Evolutionary conservation across 2,113 vertebrate species (phyloP), one percentile per base, ranked within the genome.

Genomic region (Tragelaphus scriptus): DNA sequence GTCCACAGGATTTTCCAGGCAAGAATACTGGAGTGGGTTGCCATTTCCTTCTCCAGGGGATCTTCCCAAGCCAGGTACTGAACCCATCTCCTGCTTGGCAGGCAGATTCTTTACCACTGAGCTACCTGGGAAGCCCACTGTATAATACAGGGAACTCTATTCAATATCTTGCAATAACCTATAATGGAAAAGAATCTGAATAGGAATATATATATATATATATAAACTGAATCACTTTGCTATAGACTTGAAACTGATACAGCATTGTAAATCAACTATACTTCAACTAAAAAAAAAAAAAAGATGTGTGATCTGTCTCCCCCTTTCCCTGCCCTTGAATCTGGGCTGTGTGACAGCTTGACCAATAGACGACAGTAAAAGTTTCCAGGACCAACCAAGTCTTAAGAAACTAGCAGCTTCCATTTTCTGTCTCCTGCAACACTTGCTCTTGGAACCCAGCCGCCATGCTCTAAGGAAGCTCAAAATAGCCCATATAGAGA

Each of bases 381-480:
- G n/a, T 58, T 30, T 75, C 49, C 1, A 85, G 40, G 58, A 59
- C 47, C 40, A 28, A 59, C 47, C 40, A 28, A 59, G 40, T 25
- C 36, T 95, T 82, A 40, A 87, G 90, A 97, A 61, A 96, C 8
- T 23, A 56, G 30, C 21, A 80, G 28, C 58, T 95, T 93, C 84
- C 71, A 86, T 49, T 77, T 96, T 65, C 92, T 81, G 36, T 63
- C 71, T 80, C 80, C 94, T 91, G 40, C 86, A 81, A 95, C 30
- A 61, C 25, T 84, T 86, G 61, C 85, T 89, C 96, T 91, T 90
- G 63, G 84, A 96, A 91, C 44, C 32, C 47, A 56, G 77, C 90
- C 13, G 25, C 88, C 94, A 95, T 68, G 82, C 84, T 96, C 80
- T 94, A 59, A 85, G 56, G 89, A 97, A 93, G 79, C 93, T 92